Base-by-base conservation (phyloP, 2,113 vertebrate species). In the Anguilla japonica region DNA sequence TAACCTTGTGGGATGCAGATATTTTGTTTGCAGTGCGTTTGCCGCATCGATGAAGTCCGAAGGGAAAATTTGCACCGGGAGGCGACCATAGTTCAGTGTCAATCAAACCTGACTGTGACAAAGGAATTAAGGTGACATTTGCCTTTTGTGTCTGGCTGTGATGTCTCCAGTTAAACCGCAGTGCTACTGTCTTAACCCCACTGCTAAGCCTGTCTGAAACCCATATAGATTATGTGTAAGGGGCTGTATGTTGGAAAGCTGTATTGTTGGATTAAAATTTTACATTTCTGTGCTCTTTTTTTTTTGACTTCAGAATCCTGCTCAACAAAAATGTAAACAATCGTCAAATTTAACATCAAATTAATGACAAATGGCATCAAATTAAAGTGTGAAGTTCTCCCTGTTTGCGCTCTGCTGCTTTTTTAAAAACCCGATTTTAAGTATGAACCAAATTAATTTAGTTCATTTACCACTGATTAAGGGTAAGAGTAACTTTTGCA, bases 151-250 rank as follows among this genome's bases (percentile, higher is more conserved):
- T 67, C 79, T 81, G n/a, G n/a, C 1, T 75, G 71, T n/a, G 8
- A 86, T 29, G 26, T 26, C 81, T 86, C 75, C 34, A 0, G 71
- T 75, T 26, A n/a, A 75, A 34, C 0, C 41, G 71, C 85, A 41
- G 20, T 34, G 34, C 63, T 84, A 46, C 63, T 86, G 78, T 81
- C 75, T 75, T 67, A 63, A 79, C 57, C 71, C 5, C 20, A 22
- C 41, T 75, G 29, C 43, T 89, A 87, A 87, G 83, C 88, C 39
- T 60, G 78, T 50, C 83, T 87, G 83, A 75, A 81, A 71, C 60
- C 85, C 82, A 84, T 89, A 60, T 75, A n/a, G 71, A 75, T 75
- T 75, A 75, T 34, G 71, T 34, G 34, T 75, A 22, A 34, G 11
- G 34, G n/a, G 5, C 71, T 75, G 7, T 75, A 75, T 75, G 71